These are phyloP conservation scores for Loris lydekkerianus DNA, from an alignment of 2,797 vertebrate genomes.

Conservation along the genomic window DNA sequence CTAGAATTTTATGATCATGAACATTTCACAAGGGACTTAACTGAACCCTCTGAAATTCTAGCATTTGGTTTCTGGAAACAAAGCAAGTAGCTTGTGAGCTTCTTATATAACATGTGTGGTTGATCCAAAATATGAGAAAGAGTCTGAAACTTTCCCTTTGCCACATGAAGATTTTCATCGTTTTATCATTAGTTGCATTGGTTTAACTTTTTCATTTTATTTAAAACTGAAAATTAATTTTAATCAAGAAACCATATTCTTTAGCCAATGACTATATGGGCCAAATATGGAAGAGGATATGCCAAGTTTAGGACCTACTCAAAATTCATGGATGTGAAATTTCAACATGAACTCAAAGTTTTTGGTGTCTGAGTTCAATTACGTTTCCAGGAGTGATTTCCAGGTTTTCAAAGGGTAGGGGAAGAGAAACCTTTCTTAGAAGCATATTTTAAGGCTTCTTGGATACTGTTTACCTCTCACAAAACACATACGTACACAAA, in stretches of 20 bases:
- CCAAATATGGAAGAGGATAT: constrained; percentile 46
- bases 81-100: constrained; percentile 48
- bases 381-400: constrained; percentile 69
- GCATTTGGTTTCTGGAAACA: constrained; percentile 56
- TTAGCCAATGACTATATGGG: not conserved
- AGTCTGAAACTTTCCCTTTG: constrained; percentile 25
- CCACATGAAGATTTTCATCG: not conserved
- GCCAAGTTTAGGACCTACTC: constrained; percentile 71
- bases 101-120: constrained; percentile 57
- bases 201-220: constrained; percentile 47
- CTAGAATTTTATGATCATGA: constrained; percentile 64
- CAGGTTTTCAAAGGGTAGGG: constrained; percentile 53
- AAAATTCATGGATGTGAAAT: constrained; percentile 59
- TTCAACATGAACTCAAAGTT: constrained; percentile 72
- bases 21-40: constrained; percentile 64
- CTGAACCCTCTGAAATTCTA: constrained; percentile 64
- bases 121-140: constrained; percentile 53
- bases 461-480: constrained; percentile 28
- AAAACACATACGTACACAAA: not conserved
- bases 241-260: constrained; percentile 46
- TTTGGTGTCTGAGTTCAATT: constrained; percentile 72
- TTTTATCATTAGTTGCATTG: constrained; percentile 55
- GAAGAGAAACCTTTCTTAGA: constrained; percentile 34
- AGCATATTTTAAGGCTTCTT: constrained; percentile 63
- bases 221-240: constrained; percentile 67